Evolutionary conservation across 2,888 invertebrate species (phyloP), one percentile per base, ranked within the genome.

Genomic region (Amitus sp.): DNA sequence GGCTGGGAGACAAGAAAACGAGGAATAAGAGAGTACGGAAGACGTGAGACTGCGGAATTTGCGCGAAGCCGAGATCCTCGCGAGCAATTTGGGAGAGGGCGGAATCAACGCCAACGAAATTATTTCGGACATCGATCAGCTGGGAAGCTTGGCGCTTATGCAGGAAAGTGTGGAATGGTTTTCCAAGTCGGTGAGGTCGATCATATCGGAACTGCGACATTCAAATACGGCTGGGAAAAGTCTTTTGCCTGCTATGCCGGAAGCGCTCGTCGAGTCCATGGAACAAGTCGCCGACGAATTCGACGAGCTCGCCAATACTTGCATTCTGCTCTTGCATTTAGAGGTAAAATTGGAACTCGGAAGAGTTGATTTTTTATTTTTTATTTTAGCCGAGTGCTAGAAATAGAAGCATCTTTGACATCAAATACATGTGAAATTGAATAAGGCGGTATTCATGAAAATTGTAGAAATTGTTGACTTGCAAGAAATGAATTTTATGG

Each of bases 61-160:
- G 53, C 90, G 94, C 50, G 98, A 98, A 82, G 95, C 96, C 0
- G 94, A 95, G 79, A 96, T 97, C 76, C 85, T 98, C 7, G 96
- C 95, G 12, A 92, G 93, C 55, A 97, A 96, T 78, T 84, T 96
- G 13, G 94, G 94, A 2, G 95, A 96, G 78, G 92, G 93, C 4
- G 91, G 93, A 19, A 92, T 96, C 17, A 88, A 90, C 0, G 87
- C 89, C 34, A 89, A 91, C 54, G 96, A 97, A 83, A 93, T 98
- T 59, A 86, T 98, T 18, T 89, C 91, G 0, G 95, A 97, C 78
- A 89, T 93, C 68, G 87, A 88, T 54, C 90, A 93, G 66, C 85
- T 98, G 43, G 90, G 91, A 50, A 92, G 93, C 68, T 83, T 98
- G 12, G 96, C 95, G 1, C 90, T 95, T 67, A 85, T 98, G 33